Evolutionary conservation across 2,113 vertebrate genomes (phyloP).

Genomic region (Mesocricetus auratus): DNA sequence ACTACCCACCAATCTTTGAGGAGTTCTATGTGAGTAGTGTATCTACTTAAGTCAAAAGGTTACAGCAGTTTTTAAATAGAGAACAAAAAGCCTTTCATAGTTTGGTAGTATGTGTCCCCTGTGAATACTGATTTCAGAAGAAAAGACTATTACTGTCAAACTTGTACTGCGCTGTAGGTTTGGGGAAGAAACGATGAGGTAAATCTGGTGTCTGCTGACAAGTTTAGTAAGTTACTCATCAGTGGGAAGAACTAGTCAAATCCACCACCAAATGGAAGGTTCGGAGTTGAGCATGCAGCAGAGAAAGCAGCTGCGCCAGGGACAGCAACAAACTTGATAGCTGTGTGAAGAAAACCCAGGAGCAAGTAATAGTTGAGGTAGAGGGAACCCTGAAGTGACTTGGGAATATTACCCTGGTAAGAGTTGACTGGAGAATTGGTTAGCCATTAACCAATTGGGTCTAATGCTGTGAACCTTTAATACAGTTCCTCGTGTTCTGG

Average conservation of each 20-base stretch:
- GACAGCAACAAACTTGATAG: not conserved
- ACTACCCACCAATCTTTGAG: not conserved
- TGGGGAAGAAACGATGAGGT: not conserved
- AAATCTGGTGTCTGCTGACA: not conserved
- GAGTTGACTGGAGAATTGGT: not conserved
- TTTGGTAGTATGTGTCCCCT: conserved; percentile 30
- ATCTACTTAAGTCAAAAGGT: conserved; percentile 22
- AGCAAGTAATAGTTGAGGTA: not conserved
- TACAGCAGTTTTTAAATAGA: conserved; percentile 51
- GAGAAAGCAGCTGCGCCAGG: not conserved
- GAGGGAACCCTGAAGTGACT: not conserved
- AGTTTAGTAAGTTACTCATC: not conserved
- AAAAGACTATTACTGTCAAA: conserved; percentile 4
- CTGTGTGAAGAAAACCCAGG: not conserved
- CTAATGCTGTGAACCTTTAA: not conserved
- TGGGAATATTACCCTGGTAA: not conserved
- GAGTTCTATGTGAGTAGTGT: conserved; percentile 22
- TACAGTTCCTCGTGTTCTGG: not conserved
- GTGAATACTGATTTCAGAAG: conserved; percentile 42
- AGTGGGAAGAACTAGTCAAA: not conserved
- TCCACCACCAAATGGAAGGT: not conserved
- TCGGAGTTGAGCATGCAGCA: not conserved
- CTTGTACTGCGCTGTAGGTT: not conserved
- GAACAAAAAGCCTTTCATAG: conserved; percentile 34
- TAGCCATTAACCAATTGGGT: not conserved